Evolutionary conservation across 2,888 invertebrate genomes (phyloP), one percentile per base, ranked within the genome.

Genomic region (Tinea pellionella): DNA sequence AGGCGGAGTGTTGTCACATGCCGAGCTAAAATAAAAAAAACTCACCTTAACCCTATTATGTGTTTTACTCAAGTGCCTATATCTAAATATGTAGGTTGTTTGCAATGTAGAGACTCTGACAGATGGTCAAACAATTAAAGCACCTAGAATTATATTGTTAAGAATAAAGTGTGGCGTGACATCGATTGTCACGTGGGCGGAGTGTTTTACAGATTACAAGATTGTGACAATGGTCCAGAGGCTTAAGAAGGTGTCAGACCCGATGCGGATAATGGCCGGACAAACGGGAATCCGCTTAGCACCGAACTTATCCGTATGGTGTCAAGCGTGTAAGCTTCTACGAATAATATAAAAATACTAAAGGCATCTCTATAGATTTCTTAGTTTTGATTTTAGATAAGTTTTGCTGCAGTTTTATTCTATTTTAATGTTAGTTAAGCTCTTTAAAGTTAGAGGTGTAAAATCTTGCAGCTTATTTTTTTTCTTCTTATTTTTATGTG

Each of bases 211-310:
- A 55, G 55, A 55, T 55, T 55, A 30, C 57, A 32, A 57, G 57
- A 30, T 19, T 16, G 32, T 19, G 32, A 57, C 57, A 57, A 57
- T 57, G 32, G 57, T 12, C 29, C 32, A 16, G 57, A 11, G 55
- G 55, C 24, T 24, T 55, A 24, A 19, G 55, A 19, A 69, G 69
- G 68, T 68, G 71, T 69, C 68, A 63, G 66, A 59, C 64, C 66
- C 56, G 63, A 62, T 61, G 62, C 59, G 65, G 63, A 64, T 67
- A 69, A 66, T 67, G 64, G 64, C 57, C 59, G 63, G 65, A 64
- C 66, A 63, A 63, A 63, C 61, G 65, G 67, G 68, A 68, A 72
- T 71, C 71, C 67, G 73, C 73, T 74, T 70, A 47, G n/a, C 47
- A 15, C 47, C 47, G 47, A 47, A 47, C 15, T 47, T 47, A 47